phyloP scores from a whole-genome alignment of 2,797 vertebrate genomes.

The Chelonia mydas region DNA sequence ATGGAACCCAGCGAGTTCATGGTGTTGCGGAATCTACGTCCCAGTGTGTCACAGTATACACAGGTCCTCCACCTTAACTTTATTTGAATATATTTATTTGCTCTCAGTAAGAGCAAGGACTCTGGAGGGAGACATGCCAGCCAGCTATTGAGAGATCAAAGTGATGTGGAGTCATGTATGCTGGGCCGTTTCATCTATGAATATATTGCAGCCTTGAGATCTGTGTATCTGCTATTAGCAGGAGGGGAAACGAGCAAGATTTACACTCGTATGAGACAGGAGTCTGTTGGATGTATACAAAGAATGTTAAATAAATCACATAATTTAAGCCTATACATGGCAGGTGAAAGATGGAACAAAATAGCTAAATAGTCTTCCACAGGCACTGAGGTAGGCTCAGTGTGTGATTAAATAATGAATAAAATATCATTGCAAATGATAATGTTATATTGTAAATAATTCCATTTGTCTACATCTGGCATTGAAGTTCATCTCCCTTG shows the following conservation, averaged over 20 bases:
- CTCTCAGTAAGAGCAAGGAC: background rate
- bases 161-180: background rate
- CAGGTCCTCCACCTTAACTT: background rate
- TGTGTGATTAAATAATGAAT: slow-evolving; percentile 70
- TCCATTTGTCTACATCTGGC: slow-evolving; percentile 68
- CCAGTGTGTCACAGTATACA: rapidly evolving
- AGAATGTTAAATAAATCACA: background rate
- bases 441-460: slow-evolving; percentile 70
- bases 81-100: background rate
- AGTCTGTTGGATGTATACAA: background rate
- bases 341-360: slow-evolving; percentile 46
- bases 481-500: slow-evolving; percentile 62
- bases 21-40: background rate
- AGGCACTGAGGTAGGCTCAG: background rate
- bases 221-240: rapidly evolving
- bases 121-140: background rate
- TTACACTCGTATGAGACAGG: background rate
- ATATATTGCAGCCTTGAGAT: background rate
- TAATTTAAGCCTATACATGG: background rate
- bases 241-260: background rate
- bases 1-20: background rate
- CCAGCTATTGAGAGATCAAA: background rate
- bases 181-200: rapidly evolving
- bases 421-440: slow-evolving; percentile 58
- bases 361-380: background rate